Percentiles rank a stretch among this genome's conserved stretches.
Evolutionary conservation across 2,888 invertebrate genomes (phyloP).

Genomic region (Himalopsyche tibetana): DNA sequence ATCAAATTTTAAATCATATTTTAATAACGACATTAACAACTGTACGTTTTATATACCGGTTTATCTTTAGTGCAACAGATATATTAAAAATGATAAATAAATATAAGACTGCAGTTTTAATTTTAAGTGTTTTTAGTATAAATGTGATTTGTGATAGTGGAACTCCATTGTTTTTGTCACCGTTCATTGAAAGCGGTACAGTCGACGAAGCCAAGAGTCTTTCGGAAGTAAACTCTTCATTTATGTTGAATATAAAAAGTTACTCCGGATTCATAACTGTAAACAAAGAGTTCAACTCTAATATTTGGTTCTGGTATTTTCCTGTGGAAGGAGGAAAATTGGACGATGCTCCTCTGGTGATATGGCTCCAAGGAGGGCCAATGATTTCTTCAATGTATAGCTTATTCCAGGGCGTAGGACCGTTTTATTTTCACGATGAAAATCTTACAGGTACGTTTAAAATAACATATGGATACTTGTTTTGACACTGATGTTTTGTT

Average conservation of each 20-base stretch:
- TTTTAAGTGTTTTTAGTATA: too few relatives aligned
- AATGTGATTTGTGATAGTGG: background rate
- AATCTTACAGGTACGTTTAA: too few relatives aligned
- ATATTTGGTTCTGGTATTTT: slow-evolving; percentile 92
- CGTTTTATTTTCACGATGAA: slow-evolving; percentile 69
- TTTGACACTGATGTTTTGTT: too few relatives aligned
- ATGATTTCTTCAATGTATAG: slow-evolving; percentile 78
- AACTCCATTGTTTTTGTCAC: background rate
- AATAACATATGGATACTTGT: too few relatives aligned
- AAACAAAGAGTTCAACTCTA: slow-evolving; percentile 85
- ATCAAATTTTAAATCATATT: too few relatives aligned
- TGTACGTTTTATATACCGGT: too few relatives aligned
- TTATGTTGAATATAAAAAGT: slow-evolving; percentile 67
- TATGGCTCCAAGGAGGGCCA: slow-evolving; percentile 80
- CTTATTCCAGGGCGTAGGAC: slow-evolving; percentile 80
- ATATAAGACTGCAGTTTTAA: too few relatives aligned
- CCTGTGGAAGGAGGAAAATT: slow-evolving; percentile 78
- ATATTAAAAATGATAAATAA: too few relatives aligned
- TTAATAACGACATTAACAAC: too few relatives aligned
- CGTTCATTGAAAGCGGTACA: background rate
- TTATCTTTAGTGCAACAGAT: too few relatives aligned
- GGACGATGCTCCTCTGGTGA: slow-evolving; percentile 76
- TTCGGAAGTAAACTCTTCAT: background rate
- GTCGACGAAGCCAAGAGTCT: background rate
- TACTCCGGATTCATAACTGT: slow-evolving; percentile 78